Conservation (phyloP, 1,140 invertebrate genomes). For the Papilio glaucus region DNA sequence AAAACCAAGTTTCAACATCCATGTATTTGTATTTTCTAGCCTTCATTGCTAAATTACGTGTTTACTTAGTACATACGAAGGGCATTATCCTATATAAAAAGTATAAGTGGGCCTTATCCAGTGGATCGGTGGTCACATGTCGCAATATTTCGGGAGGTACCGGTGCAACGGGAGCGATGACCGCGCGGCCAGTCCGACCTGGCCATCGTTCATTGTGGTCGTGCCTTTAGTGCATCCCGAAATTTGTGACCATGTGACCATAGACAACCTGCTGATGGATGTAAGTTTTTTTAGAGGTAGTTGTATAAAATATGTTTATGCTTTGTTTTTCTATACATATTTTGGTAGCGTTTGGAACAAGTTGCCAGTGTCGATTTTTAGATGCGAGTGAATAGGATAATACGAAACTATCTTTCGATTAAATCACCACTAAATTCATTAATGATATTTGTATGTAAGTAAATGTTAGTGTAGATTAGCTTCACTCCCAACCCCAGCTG, state of each 20-base stretch:
- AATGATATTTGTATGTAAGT: no score
- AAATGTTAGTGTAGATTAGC: no score
- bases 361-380: no score
- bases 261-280: neutral
- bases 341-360: neutral
- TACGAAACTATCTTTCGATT: no score
- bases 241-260: constrained; percentile 49
- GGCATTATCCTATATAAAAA: constrained; percentile 37
- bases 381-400: no score
- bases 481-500: no score
- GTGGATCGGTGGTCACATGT: constrained; percentile 48
- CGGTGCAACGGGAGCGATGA: constrained; percentile 66
- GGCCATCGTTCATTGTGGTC: constrained; percentile 52
- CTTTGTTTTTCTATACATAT: neutral
- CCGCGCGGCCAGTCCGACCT: constrained; percentile 55
- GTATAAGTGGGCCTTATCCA: constrained; percentile 39
- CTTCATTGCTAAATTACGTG: neutral
- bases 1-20: neutral
- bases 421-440: no score
- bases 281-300: constrained; percentile 8
- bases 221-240: constrained; percentile 48
- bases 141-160: constrained; percentile 77
- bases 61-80: neutral
- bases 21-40: neutral
- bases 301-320: neutral